Conservation (phyloP, 2,113 vertebrate species). For the Verasper variegatus region DNA sequence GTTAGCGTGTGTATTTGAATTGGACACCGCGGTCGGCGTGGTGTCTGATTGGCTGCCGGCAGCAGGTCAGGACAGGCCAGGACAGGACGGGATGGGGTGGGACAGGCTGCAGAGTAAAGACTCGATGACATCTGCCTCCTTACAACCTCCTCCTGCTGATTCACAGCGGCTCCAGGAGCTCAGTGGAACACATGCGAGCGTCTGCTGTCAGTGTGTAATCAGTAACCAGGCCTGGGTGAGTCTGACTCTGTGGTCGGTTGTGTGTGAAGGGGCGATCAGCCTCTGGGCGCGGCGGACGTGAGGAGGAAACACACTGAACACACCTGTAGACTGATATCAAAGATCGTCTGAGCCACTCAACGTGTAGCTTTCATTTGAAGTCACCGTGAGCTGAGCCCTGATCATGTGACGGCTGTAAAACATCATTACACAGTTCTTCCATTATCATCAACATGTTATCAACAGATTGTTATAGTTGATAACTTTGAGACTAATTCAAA, state of each 20-base stretch:
- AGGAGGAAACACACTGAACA: background rate
- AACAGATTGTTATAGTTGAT: too few relatives aligned
- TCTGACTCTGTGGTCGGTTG: constrained; percentile 3
- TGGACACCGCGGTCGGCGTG: constrained; percentile 3
- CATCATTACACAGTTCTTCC: background rate
- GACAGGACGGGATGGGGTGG: background rate
- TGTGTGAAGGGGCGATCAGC: background rate
- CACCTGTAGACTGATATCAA: constrained; percentile 23
- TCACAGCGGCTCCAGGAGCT: constrained; percentile 24
- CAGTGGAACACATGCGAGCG: background rate
- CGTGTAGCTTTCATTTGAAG: background rate
- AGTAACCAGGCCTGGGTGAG: constrained; percentile 6
- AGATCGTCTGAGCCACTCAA: background rate
- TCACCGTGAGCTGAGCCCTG: background rate
- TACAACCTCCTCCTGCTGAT: constrained; percentile 31
- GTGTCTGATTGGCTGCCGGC: constrained; percentile 18
- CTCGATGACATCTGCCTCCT: constrained; percentile 26
- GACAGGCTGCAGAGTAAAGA: background rate
- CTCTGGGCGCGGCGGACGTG: constrained; percentile 6
- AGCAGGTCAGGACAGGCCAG: background rate
- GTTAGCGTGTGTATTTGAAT: constrained; percentile 1
- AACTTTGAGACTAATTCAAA: too few relatives aligned
- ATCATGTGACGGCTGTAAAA: background rate
- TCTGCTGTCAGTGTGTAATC: constrained; percentile 7
- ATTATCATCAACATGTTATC: too few relatives aligned